These are phyloP conservation scores for Trypoxylus dichotomus DNA, from an alignment of 1,140 invertebrate genomes.

Conservation along the genomic window DNA sequence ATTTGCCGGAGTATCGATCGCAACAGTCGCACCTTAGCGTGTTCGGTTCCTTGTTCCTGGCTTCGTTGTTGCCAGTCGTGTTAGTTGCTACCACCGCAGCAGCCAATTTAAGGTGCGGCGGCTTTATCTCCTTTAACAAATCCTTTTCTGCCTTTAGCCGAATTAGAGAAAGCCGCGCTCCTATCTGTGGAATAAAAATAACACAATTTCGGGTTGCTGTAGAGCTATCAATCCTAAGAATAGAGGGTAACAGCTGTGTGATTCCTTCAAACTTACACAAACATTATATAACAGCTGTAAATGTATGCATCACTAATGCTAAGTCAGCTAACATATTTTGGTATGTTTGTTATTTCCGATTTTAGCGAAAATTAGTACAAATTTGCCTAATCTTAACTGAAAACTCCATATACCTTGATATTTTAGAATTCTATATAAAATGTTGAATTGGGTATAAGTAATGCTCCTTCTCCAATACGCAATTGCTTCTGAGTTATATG, in stretches of 20 bases:
- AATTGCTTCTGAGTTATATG: too few species aligned
- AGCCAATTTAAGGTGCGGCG: constrained; percentile 40
- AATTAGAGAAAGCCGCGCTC: constrained; percentile 29
- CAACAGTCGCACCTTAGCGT: constrained; percentile 35
- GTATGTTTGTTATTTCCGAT: too few species aligned
- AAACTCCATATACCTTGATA: too few species aligned
- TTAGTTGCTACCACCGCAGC: neutral
- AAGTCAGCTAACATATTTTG: too few species aligned
- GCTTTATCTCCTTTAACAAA: constrained; percentile 40
- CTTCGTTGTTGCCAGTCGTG: neutral
- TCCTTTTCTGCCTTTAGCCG: constrained; percentile 37
- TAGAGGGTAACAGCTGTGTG: neutral
- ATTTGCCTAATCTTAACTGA: too few species aligned
- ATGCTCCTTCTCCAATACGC: too few species aligned
- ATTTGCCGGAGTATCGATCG: constrained; percentile 37
- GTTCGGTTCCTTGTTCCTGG: constrained; percentile 25
- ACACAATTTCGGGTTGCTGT: neutral
- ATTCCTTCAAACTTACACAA: neutral
- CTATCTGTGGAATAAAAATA: neutral
- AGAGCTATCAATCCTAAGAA: neutral
- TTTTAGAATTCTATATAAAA: too few species aligned
- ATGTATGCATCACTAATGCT: too few species aligned
- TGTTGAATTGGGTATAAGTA: too few species aligned
- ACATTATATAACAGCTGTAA: neutral
- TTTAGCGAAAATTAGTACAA: too few species aligned